Evolutionary conservation across 2,888 invertebrate genomes (phyloP), one percentile per base, ranked within the genome.

Genomic region (Epistrophe grossulariae): DNA sequence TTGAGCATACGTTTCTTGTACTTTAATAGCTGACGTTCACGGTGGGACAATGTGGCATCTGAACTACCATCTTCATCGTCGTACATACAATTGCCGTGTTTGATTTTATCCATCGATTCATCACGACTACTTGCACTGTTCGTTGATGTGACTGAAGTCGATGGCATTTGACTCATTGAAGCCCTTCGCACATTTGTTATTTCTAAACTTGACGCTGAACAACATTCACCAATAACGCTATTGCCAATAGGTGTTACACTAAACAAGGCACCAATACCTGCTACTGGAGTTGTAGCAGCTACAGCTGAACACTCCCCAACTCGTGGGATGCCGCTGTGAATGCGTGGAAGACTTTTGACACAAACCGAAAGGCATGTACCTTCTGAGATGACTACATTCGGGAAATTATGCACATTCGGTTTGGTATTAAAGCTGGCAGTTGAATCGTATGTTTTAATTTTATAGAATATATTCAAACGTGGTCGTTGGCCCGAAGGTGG

Each of bases 341-440:
- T 94, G 55, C 98, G 94, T 31, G 98, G 97, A 89, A 97, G 93
- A 92, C 95, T 95, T 92, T 95, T 94, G 74, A 96, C 93, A 40
- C 94, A 93, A 70, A 96, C 94, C 88, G 92, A 91, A 24, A 92
- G 90, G 87, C 91, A 91, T 71, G 91, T 91, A 89, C 90, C 92
- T 80, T 93, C 93, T 68, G 92, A 90, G 76, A 93, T 91, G 87
- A 91, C 91, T 43, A 93, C 92, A 82, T 92, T 91, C 45, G 93
- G 93, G 90, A 93, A 93, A 89, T 93, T 92, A 81, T 93, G 93
- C 77, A 93, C 91, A 83, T 90, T 91, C 81, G 93, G 93, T 89
- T 93, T 93, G 88, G 91, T 90, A 88, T 90, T 91, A 83, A 93
- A 93, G 80, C 91, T 91, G 85, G 90, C 90, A 89, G 89, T 91